These are phyloP conservation scores for Oophaga pumilio DNA, from an alignment of 2,113 vertebrate genomes.

Conservation along the genomic window DNA sequence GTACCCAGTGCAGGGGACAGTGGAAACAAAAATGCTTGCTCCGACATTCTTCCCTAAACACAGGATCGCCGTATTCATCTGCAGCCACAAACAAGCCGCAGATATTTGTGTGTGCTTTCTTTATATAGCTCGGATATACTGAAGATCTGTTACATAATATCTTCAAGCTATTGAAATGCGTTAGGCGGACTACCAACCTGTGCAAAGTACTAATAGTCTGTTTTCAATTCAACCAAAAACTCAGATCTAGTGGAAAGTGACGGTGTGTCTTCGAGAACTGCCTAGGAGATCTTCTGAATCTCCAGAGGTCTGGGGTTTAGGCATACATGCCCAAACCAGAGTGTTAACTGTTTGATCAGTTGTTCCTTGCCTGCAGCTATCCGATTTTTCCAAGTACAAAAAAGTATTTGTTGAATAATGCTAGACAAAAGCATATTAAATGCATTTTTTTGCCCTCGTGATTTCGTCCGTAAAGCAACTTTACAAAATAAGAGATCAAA, in stretches of 20 bases:
- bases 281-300: background rate
- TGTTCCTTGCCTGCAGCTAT: background rate
- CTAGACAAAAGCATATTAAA: background rate
- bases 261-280: background rate
- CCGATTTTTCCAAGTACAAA: background rate
- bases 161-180: background rate
- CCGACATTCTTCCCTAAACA: slow-evolving; percentile 43
- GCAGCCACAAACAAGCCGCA: slow-evolving; percentile 27
- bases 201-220: background rate
- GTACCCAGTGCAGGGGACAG: slow-evolving; percentile 53
- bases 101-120: background rate
- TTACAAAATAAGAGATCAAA: background rate
- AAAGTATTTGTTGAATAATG: background rate
- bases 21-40: slow-evolving; percentile 46
- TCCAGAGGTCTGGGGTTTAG: background rate
- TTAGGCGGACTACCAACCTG: slow-evolving; percentile 1
- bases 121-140: background rate
- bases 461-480: background rate
- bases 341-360: slow-evolving; percentile 6
- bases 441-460: background rate
- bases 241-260: background rate
- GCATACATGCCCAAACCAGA: background rate
- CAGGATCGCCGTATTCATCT: slow-evolving; percentile 28
- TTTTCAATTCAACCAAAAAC: slow-evolving; percentile 1
- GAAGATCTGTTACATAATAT: background rate